Evolutionary conservation across 2,113 vertebrate genomes (phyloP), one percentile per base, ranked within the genome.

Genomic region (Syrmaticus mikado): DNA sequence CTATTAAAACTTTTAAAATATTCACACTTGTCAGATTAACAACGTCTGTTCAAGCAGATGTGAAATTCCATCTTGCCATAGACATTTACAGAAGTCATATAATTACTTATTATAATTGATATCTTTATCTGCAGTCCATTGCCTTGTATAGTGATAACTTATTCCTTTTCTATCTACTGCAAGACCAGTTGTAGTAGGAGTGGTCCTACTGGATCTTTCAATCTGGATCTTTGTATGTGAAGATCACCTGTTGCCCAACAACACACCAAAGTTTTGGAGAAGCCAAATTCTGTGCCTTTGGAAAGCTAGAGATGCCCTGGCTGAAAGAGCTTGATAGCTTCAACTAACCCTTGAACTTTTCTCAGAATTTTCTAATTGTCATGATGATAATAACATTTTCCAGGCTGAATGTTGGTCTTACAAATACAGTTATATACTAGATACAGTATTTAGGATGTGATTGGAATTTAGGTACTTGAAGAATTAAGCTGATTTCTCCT

Each of bases 311-410:
- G 75, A 61, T 58, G 16, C 10, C n/a, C 15, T 45, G 7, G 4
- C 6, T 70, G 53, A 80, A 81, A 74, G 34, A 87, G 4, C 21
- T 57, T 75, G 48, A 61, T 11, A 46, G 17, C 11, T 85, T 72
- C 28, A 88, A 27, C 22, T 58, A 6, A 10, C 64, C 22, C 45
- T 94, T 53, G 43, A 78, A 82, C 15, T 53, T 1, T 45, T 75
- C 13, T 46, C 25, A 24, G 1, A 46, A 67, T 84, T 83, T 77
- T 41, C 30, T 27, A 40, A 1, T 68, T 68, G 10, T 67, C 6
- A 4, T 40, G 34, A 57, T 0, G 0, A 67, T 52, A 28, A 58
- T 46, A 16, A 28, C 14, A 14, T 22, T 55, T 58, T 4, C 14
- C 17, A 84, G 67, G 1, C 8, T 86, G 34, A 88, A 6, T 25